Base-by-base conservation (phyloP, 2,113 vertebrate genomes). In the Barbus barbus region DNA sequence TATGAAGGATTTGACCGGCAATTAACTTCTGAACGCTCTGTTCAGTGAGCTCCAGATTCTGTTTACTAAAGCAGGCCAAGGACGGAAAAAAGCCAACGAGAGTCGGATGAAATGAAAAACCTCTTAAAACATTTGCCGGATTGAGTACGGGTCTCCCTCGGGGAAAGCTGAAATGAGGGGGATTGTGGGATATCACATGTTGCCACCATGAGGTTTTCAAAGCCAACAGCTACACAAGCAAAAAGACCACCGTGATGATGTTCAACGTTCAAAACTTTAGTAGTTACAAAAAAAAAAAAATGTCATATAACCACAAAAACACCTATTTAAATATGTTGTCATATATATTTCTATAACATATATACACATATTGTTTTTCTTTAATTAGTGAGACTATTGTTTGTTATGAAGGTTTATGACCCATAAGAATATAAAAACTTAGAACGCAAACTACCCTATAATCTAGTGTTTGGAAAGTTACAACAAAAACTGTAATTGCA, bases 41-140 rank as follows among this genome's bases (percentile, higher is more conserved):
- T 84, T 89, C 89, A 86, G 90, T 71, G 67, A 90, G 91, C 90
- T 83, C 82, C 26, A 63, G 69, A 84, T 80, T 84, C 46, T 86
- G 89, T 89, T 91, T 90, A 93, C 90, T 89, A 88, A 90, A 91
- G 90, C 84, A 91, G 85, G 88, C 91, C 90, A 88, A 90, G 90
- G 86, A 88, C 89, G 89, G 88, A 88, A 90, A 89, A 69, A 26
- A 83, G 77, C 83, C 83, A 87, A 53, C 22, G 51, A 75, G 18
- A 88, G 51, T 28, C 31, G 16, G 71, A 20, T 44, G 51, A 78
- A 56, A 78, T 75, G 31, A 86, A 61, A 86, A 58, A 24, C 74
- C 73, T 86, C 75, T 51, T 76, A 26, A 90, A 78, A 72, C 82
- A 36, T 88, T 83, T 84, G 58, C 72, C 38, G n/a, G 56, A 58